Conservation (phyloP, 2,113 vertebrate species). For the Ondatra zibethicus region DNA sequence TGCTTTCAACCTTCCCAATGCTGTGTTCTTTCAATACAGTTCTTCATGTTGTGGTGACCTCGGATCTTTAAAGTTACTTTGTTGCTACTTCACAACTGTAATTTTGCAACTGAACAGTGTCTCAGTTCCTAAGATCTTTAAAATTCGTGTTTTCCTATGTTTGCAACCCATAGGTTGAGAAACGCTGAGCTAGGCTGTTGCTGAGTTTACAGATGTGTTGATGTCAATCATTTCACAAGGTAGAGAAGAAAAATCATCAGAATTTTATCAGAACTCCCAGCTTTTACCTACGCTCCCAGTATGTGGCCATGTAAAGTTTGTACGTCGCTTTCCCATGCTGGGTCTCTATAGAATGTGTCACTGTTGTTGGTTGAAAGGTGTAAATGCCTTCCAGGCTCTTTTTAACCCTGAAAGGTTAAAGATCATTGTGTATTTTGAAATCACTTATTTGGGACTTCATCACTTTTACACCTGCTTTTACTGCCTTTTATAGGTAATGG, state of each 20-base stretch:
- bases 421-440: conserved; percentile 47
- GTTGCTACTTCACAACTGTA: not conserved
- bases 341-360: conserved; percentile 22
- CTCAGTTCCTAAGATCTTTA: not conserved
- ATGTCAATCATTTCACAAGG: not conserved
- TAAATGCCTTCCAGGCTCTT: not conserved
- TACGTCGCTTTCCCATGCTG: not conserved
- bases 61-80: not conserved
- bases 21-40: not conserved
- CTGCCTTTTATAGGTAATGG: not conserved
- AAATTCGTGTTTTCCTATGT: not conserved
- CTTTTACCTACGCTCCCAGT: not conserved
- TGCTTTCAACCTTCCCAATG: not conserved
- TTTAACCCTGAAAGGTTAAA: conserved; percentile 30
- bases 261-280: not conserved
- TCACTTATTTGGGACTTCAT: conserved; percentile 36
- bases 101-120: not conserved
- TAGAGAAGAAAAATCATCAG: not conserved
- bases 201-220: not conserved
- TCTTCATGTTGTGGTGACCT: not conserved
- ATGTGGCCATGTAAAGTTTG: not conserved
- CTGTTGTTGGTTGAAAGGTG: conserved; percentile 51
- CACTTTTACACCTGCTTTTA: conserved; percentile 39
- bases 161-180: not conserved
- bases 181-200: not conserved